These are phyloP conservation scores for Sebastes matsubarae DNA, from an alignment of 2,797 vertebrate species.

Conservation along the genomic window DNA sequence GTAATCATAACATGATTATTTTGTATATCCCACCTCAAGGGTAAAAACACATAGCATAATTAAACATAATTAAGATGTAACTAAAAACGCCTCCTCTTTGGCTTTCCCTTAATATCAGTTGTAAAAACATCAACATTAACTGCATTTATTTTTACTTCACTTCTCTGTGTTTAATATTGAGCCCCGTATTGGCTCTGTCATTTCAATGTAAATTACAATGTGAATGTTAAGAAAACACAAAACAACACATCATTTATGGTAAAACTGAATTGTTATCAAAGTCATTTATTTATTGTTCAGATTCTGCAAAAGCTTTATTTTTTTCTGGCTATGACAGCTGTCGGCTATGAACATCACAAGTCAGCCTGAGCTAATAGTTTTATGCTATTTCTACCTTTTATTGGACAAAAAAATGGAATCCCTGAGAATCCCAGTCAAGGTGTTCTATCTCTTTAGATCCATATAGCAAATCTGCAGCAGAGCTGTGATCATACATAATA, in stretches of 20 bases:
- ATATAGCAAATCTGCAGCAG: not conserved
- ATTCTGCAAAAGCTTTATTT: not conserved
- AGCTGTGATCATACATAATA: not conserved
- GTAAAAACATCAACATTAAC: not conserved
- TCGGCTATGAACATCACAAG: not conserved
- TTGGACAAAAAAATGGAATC: not conserved
- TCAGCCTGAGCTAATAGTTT: not conserved
- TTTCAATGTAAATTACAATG: not conserved
- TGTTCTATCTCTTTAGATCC: not conserved
- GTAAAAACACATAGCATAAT: not conserved
- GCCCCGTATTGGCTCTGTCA: not conserved
- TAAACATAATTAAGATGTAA: not conserved
- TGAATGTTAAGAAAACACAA: not conserved
- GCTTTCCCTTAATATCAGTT: not conserved
- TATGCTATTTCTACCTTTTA: not conserved
- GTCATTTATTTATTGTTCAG: not conserved
- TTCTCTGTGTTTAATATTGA: not conserved
- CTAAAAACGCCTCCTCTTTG: not conserved
- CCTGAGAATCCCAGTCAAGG: not conserved
- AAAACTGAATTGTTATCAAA: not conserved
- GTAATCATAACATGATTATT: not conserved
- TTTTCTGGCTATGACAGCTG: not conserved
- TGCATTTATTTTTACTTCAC: not conserved
- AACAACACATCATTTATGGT: not conserved
- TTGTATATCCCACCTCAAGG: not conserved